Conservation (phyloP, 2,113 vertebrate species). For the Onychostoma macrolepis region DNA sequence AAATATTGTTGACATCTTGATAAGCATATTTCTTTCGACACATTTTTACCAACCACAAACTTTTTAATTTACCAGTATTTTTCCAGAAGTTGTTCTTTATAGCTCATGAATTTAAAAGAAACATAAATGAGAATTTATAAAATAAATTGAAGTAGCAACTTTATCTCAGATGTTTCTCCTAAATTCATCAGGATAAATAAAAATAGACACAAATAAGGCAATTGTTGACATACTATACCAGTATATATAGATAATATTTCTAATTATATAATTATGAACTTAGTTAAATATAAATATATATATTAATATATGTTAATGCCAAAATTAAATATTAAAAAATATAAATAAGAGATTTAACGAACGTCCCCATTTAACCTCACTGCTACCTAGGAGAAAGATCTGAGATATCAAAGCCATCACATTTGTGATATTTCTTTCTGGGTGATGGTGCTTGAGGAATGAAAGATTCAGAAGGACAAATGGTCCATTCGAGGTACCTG, state of each 20-base stretch:
- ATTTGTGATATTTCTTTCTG: conserved; percentile 3
- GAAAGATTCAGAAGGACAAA: background rate
- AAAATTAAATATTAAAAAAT: background rate
- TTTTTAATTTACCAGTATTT: no score
- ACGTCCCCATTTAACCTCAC: background rate
- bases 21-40: no score
- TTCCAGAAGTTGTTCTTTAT: background rate
- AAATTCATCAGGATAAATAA: background rate
- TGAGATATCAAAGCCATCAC: background rate
- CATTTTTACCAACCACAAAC: no score
- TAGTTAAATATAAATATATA: background rate
- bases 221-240: no score
- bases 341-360: background rate
- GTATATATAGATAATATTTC: no score
- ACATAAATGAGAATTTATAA: no score
- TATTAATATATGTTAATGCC: background rate
- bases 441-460: background rate
- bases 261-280: background rate
- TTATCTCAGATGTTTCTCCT: background rate
- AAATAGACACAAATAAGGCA: background rate
- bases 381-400: background rate
- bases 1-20: no score
- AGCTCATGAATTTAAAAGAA: background rate
- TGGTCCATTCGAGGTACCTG: background rate
- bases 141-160: background rate